phyloP scores from a whole-genome alignment of 2,888 invertebrate genomes.

The Bibio marci region DNA sequence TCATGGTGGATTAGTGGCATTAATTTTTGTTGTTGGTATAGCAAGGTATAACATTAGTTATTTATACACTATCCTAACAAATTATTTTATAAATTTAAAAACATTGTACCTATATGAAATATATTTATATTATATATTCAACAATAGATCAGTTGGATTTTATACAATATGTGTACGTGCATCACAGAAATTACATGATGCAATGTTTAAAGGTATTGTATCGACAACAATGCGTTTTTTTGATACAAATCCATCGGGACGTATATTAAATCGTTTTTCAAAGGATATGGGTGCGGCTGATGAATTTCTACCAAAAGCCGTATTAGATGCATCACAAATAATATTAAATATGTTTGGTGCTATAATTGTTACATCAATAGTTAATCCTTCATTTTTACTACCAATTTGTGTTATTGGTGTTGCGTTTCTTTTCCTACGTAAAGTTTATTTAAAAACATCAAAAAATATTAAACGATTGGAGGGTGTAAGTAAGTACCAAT shows the following conservation, averaged over 20 bases:
- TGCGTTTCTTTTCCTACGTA: conserved; percentile 40
- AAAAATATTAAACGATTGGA: conserved; percentile 48
- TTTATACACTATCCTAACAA: too few relatives aligned
- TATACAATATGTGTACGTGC: conserved; percentile 43
- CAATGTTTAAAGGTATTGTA: conserved; percentile 40
- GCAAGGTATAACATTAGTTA: conserved; percentile 18
- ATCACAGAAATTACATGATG: conserved; percentile 49
- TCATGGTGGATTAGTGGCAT: conserved; percentile 36
- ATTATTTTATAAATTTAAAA: too few relatives aligned
- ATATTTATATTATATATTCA: too few relatives aligned
- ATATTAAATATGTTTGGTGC: conserved; percentile 34
- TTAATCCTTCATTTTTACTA: conserved; percentile 39
- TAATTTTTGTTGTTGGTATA: conserved; percentile 37
- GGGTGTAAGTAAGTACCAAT: conserved; percentile 42
- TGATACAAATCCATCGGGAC: conserved; percentile 65
- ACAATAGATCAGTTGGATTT: conserved; percentile 43
- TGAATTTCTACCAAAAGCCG: conserved; percentile 51
- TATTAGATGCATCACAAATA: conserved; percentile 45
- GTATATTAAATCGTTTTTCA: conserved; percentile 62
- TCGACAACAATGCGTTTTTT: conserved; percentile 50
- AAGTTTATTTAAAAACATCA: conserved; percentile 47
- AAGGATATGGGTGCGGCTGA: conserved; percentile 74
- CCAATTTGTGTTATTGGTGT: conserved; percentile 38
- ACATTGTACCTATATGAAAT: too few relatives aligned
- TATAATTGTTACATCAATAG: conserved; percentile 41